These are phyloP conservation scores for Lophochroa leadbeateri DNA, from an alignment of 2,113 vertebrate genomes.

Conservation along the genomic window DNA sequence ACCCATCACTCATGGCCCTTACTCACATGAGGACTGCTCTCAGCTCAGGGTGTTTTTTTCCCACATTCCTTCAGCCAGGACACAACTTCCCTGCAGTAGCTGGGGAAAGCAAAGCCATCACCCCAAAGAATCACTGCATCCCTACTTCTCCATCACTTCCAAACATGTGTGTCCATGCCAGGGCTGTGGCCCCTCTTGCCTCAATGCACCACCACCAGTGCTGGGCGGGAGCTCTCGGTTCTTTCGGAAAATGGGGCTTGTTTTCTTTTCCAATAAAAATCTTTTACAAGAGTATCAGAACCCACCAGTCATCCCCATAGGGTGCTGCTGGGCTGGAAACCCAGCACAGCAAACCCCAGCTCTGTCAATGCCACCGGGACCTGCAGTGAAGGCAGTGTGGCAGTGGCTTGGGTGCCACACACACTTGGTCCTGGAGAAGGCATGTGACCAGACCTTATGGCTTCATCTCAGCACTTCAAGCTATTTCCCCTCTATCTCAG, in stretches of 20 bases:
- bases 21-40: not conserved
- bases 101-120: not conserved
- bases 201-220: not conserved
- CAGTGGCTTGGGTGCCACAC: not conserved
- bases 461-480: not conserved
- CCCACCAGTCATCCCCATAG: not conserved
- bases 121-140: rapidly evolving
- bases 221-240: slow-evolving; percentile 18
- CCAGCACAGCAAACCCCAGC: not conserved
- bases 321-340: not conserved
- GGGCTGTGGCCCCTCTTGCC: not conserved
- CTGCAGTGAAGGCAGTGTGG: not conserved
- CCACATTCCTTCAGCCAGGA: not conserved
- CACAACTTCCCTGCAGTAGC: not conserved
- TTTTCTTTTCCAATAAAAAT: slow-evolving; percentile 71
- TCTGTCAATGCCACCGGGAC: not conserved
- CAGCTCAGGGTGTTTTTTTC: not conserved
- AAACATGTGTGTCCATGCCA: not conserved
- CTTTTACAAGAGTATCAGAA: not conserved
- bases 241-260: slow-evolving; percentile 24
- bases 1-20: not conserved
- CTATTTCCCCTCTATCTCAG: not conserved
- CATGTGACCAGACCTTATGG: rapidly evolving
- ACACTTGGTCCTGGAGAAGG: not conserved
- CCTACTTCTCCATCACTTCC: not conserved